Percentiles rank a stretch among this genome's conserved stretches.
These are phyloP conservation scores for Emydura subglobosa DNA, from an alignment of 2,113 vertebrate genomes.

Conservation along the genomic window DNA sequence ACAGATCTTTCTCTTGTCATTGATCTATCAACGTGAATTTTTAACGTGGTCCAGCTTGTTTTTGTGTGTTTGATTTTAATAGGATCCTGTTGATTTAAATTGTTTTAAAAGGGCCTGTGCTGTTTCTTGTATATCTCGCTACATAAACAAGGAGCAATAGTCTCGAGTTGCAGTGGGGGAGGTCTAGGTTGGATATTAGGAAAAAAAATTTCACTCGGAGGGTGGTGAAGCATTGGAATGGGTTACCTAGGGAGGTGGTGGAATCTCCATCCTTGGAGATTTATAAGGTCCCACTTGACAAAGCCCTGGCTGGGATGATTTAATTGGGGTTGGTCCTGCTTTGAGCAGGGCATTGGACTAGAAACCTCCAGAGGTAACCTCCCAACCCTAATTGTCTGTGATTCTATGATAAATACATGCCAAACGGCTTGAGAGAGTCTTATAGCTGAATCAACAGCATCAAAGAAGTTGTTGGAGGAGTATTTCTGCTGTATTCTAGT, in stretches of 20 bases:
- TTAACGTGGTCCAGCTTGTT: rapidly evolving
- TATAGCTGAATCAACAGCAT: background rate
- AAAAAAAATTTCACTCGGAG: too few relatives aligned
- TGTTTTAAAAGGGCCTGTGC: background rate
- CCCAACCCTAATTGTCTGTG: too few relatives aligned
- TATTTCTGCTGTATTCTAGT: background rate
- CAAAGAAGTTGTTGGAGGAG: background rate
- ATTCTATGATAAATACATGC: background rate
- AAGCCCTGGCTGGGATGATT: too few relatives aligned
- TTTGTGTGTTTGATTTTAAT: background rate
- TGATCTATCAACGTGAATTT: background rate
- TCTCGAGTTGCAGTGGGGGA: too few relatives aligned
- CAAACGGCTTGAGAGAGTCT: background rate
- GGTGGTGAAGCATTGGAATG: too few relatives aligned
- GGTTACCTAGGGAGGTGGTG: too few relatives aligned
- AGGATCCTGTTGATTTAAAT: background rate
- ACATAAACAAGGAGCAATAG: background rate
- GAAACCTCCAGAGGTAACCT: too few relatives aligned
- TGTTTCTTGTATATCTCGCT: background rate
- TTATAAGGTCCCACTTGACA: too few relatives aligned
- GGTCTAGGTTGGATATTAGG: too few relatives aligned
- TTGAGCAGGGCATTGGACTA: too few relatives aligned
- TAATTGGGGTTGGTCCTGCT: too few relatives aligned
- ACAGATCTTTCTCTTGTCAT: background rate
- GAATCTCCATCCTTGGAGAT: too few relatives aligned